Evolutionary conservation across 1,140 invertebrate genomes (phyloP).

Genomic region (Danaus plexippus): DNA sequence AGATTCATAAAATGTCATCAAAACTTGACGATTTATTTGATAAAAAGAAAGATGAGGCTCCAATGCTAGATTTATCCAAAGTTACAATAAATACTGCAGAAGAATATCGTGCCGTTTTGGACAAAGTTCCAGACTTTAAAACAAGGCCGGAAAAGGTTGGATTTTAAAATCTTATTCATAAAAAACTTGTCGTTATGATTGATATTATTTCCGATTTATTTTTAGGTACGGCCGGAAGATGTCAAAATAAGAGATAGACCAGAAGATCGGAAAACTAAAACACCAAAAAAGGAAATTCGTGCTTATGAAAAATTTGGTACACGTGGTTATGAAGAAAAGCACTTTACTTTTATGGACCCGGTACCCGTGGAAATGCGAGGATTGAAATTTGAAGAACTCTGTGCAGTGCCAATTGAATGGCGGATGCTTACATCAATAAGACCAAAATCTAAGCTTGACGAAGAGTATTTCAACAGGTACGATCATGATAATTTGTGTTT

Average conservation of each 20-base stretch:
- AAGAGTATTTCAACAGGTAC: conserved; percentile 89
- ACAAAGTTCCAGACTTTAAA: conserved; percentile 91
- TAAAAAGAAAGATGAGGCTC: conserved; percentile 87
- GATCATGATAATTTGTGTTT: conserved; percentile 1
- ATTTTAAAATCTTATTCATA: conserved; percentile 18
- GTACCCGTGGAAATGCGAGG: conserved; percentile 86
- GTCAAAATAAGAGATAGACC: conserved; percentile 78
- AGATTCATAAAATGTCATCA: conserved; percentile 52
- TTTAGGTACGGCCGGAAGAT: conserved; percentile 74
- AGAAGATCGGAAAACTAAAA: conserved; percentile 77
- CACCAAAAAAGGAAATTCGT: conserved; percentile 77
- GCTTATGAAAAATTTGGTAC: conserved; percentile 68
- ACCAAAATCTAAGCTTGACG: conserved; percentile 86
- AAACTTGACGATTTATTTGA: conserved; percentile 87
- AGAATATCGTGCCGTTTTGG: conserved; percentile 85
- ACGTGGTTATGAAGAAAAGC: conserved; percentile 70
- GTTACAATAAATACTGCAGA: conserved; percentile 82
- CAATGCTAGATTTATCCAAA: conserved; percentile 88
- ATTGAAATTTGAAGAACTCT: conserved; percentile 84
- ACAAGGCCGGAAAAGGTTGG: conserved; percentile 88
- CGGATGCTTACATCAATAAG: conserved; percentile 90
- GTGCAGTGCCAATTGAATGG: conserved; percentile 92
- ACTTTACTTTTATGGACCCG: conserved; percentile 83
- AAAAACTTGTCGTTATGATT: conserved; percentile 6
- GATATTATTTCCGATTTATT: conserved; percentile 11